A percentile compares a stretch with the other conserved stretches of the same genome.
Evolutionary conservation across 2,888 invertebrate genomes (phyloP).

Genomic region (Caenorhabditis afra): DNA sequence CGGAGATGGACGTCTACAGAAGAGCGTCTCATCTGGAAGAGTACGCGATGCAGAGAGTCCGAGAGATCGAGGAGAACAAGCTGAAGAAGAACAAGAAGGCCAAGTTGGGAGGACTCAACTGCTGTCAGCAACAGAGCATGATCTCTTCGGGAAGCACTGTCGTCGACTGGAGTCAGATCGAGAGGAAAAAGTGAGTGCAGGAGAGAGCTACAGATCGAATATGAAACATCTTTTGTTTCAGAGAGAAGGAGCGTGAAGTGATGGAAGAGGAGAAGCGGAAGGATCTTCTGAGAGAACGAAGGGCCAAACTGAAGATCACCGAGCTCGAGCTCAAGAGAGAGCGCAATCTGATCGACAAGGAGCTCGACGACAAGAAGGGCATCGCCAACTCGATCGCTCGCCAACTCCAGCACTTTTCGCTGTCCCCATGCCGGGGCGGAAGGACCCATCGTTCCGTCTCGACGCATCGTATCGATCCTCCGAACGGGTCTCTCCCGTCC

Average conservation of each 20-base stretch:
- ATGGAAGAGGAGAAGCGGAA: slow-evolving; percentile 67
- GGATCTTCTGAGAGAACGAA: slow-evolving; percentile 64
- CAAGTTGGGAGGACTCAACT: slow-evolving; percentile 57
- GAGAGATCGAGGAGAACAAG: slow-evolving; percentile 65
- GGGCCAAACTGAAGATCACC: slow-evolving; percentile 66
- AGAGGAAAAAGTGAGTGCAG: slow-evolving; percentile 61
- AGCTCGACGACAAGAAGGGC: slow-evolving; percentile 55
- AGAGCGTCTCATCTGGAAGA: slow-evolving; percentile 74
- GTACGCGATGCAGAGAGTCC: slow-evolving; percentile 68
- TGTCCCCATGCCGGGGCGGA: slow-evolving; percentile 58
- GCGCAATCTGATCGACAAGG: slow-evolving; percentile 60
- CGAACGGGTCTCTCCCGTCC: slow-evolving; percentile 71
- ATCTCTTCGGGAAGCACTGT: slow-evolving; percentile 65
- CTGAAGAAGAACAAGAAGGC: slow-evolving; percentile 65
- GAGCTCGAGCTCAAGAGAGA: slow-evolving; percentile 62
- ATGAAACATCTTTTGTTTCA: slow-evolving; percentile 29
- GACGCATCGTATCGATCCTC: slow-evolving; percentile 50
- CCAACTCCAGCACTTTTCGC: slow-evolving; percentile 61
- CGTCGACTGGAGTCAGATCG: slow-evolving; percentile 66
- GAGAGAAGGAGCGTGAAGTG: slow-evolving; percentile 59
- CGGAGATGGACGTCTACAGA: slow-evolving; percentile 74
- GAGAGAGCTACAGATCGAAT: neutral
- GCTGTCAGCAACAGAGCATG: slow-evolving; percentile 69
- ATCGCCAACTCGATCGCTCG: slow-evolving; percentile 59
- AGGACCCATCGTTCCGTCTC: slow-evolving; percentile 42